Evolutionary conservation across 2,113 vertebrate species (phyloP).

Genomic region (Trichomycterus rosablanca): DNA sequence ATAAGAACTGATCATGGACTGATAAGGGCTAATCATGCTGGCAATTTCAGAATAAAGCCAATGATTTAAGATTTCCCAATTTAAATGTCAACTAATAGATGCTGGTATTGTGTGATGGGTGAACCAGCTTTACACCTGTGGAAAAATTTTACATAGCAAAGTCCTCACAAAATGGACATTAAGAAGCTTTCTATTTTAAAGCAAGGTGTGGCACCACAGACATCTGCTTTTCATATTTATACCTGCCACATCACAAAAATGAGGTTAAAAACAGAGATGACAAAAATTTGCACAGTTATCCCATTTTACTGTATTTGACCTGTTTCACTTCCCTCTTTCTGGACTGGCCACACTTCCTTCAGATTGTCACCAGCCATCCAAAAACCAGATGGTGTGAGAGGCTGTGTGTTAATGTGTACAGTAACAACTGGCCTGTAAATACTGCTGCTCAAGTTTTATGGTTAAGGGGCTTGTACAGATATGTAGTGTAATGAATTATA

Average conservation of each 20-base stretch:
- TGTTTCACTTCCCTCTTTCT: constrained; percentile 49
- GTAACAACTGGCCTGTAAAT: background rate
- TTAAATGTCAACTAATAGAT: no score
- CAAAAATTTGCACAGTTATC: constrained; percentile 23
- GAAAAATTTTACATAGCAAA: background rate
- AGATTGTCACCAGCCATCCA: constrained; percentile 14
- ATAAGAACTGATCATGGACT: no score
- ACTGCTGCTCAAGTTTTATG: constrained; percentile 3
- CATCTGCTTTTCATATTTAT: constrained; percentile 26
- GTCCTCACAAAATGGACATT: constrained; percentile 16
- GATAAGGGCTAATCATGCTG: no score
- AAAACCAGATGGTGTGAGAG: constrained; percentile 28
- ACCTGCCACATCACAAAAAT: background rate
- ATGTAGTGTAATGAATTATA: background rate
- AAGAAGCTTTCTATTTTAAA: constrained; percentile 18
- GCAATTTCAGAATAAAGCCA: no score
- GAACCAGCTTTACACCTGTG: background rate
- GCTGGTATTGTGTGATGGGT: no score
- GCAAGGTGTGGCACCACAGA: background rate
- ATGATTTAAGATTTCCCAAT: no score
- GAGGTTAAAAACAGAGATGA: constrained; percentile 23
- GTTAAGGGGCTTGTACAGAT: background rate
- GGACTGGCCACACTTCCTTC: constrained; percentile 43
- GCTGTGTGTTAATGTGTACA: background rate
- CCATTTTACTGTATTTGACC: constrained; percentile 13